These are phyloP conservation scores for Xylocopa sonorina DNA, from an alignment of 1,140 invertebrate genomes.

Conservation along the genomic window DNA sequence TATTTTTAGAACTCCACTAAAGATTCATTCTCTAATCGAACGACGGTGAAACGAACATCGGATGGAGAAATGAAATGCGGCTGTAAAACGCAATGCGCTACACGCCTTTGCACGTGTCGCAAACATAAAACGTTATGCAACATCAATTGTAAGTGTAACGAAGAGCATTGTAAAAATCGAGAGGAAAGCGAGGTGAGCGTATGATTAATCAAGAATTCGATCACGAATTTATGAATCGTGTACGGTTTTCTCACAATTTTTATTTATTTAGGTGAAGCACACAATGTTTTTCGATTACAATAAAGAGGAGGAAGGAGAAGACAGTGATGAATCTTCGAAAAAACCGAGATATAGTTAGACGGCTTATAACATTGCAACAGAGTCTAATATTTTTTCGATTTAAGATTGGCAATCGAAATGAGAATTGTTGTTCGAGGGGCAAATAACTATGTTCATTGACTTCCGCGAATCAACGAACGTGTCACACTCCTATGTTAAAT, in stretches of 20 bases:
- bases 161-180: slow-evolving; percentile 81
- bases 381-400: no score
- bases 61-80: slow-evolving; percentile 83
- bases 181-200: slow-evolving; percentile 67
- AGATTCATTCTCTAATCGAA: slow-evolving; percentile 23
- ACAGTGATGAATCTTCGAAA: background rate
- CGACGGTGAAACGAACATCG: slow-evolving; percentile 80
- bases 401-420: no score
- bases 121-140: slow-evolving; percentile 81
- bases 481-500: no score
- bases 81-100: slow-evolving; percentile 84
- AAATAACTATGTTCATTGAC: no score
- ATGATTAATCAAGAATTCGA: background rate
- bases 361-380: no score
- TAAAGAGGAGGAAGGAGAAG: background rate
- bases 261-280: slow-evolving; percentile 30
- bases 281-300: slow-evolving; percentile 26
- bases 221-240: background rate
- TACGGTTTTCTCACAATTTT: background rate
- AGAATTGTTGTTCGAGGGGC: no score
- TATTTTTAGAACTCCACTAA: slow-evolving; percentile 67
- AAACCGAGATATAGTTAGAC: slow-evolving; percentile 32
- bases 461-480: no score
- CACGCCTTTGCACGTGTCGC: slow-evolving; percentile 83
- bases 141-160: slow-evolving; percentile 82